Conservation (phyloP, 2,113 vertebrate species). For the Apaloderma vittatum region DNA sequence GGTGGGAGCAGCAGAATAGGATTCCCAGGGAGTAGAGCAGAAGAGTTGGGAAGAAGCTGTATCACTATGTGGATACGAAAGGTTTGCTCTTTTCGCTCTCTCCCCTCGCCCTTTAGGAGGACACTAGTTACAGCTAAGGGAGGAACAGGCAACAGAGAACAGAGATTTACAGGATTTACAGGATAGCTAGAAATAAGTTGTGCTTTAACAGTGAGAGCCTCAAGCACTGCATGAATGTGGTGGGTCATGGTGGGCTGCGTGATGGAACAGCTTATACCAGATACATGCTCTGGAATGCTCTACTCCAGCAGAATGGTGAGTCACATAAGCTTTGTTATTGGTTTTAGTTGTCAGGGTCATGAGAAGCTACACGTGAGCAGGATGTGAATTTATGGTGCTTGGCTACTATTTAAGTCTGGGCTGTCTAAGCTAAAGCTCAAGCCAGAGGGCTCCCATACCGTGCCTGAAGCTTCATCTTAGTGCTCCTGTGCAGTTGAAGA, state of each 20-base stretch:
- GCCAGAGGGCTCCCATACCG: not conserved
- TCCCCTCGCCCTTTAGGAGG: not conserved
- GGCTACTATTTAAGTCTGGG: not conserved
- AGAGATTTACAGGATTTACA: not conserved
- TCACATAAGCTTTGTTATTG: not conserved
- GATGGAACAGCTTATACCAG: not conserved
- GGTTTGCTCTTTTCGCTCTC: not conserved
- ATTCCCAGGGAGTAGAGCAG: not conserved
- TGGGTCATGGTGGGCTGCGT: not conserved
- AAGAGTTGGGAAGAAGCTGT: not conserved
- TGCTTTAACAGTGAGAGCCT: not conserved
- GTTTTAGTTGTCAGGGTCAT: not conserved
- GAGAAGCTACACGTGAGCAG: not conserved
- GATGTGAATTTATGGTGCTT: not conserved
- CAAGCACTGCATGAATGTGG: not conserved
- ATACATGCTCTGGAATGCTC: not conserved
- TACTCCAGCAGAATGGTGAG: not conserved
- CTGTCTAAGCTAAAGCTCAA: not conserved
- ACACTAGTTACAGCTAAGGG: not conserved
- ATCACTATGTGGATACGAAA: not conserved
- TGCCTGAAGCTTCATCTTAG: not conserved
- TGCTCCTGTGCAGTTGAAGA: not conserved
- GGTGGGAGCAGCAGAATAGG: not conserved
- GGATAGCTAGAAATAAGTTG: not conserved
- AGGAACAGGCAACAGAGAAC: not conserved